A percentile compares a stretch with the other conserved stretches of the same genome.
These are phyloP conservation scores for Lates calcarifer DNA, from an alignment of 2,113 vertebrate genomes.

Conservation along the genomic window DNA sequence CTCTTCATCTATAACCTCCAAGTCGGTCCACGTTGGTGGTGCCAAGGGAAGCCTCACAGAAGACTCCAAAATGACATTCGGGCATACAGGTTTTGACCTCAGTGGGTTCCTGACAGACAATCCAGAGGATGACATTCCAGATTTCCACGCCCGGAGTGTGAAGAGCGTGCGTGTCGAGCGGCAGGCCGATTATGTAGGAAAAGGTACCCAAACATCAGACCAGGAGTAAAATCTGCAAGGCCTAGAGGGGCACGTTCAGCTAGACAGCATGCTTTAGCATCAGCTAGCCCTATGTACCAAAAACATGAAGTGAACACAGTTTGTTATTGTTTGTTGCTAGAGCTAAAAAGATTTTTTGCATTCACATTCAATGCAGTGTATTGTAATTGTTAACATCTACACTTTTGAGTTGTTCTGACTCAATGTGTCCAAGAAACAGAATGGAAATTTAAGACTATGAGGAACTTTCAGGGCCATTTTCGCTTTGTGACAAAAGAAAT, in stretches of 20 bases:
- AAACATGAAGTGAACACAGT: conserved; percentile 51
- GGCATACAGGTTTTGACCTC: conserved; percentile 64
- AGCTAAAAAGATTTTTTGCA: background rate
- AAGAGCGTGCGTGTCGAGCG: conserved; percentile 48
- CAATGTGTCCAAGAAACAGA: no score
- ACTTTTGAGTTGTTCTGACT: no score
- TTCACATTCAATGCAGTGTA: background rate
- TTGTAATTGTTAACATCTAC: background rate
- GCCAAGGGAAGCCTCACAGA: conserved; percentile 57
- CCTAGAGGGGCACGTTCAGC: conserved; percentile 11
- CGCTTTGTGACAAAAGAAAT: no score
- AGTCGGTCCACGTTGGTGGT: background rate
- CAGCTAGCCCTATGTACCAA: conserved; percentile 53
- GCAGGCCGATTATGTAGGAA: conserved; percentile 82
- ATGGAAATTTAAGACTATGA: no score
- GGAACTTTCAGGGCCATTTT: no score
- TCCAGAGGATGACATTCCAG: conserved; percentile 86
- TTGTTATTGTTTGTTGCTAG: conserved; percentile 14
- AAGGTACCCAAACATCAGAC: conserved; percentile 85
- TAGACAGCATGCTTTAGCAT: conserved; percentile 42
- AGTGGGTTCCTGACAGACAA: conserved; percentile 75
- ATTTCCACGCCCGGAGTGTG: conserved; percentile 84
- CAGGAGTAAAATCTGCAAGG: conserved; percentile 43
- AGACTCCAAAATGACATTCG: conserved; percentile 15
- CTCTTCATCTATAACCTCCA: conserved; percentile 11